phyloP scores from a whole-genome alignment of 2,888 invertebrate species.

The Drosophila borborema region DNA sequence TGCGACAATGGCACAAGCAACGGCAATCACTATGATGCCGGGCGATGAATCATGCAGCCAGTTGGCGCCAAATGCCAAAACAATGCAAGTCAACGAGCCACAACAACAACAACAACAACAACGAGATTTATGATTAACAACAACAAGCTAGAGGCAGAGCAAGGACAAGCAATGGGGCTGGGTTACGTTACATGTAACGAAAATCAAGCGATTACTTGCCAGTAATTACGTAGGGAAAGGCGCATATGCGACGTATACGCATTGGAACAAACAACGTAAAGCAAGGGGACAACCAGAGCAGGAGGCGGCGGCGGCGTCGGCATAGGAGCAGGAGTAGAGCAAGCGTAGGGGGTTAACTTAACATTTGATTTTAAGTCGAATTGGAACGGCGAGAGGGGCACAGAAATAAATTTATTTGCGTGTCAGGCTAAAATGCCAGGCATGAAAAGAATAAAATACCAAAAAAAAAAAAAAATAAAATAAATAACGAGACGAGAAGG shows the following conservation, averaged over 20 bases:
- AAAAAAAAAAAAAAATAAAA: conserved; percentile 11
- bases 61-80: conserved; percentile 77
- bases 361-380: conserved; percentile 35
- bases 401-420: conserved; percentile 68
- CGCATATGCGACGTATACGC: conserved; percentile 59
- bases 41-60: conserved; percentile 74
- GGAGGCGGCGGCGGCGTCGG: too few species aligned
- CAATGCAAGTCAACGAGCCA: conserved; percentile 62
- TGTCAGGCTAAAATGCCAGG: conserved; percentile 64
- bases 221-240: conserved; percentile 62
- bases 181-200: conserved; percentile 33
- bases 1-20: conserved; percentile 32
- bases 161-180: not conserved
- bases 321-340: not conserved
- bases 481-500: not conserved
- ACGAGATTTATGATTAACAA: conserved; percentile 65
- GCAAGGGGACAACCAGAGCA: not conserved
- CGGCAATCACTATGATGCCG: conserved; percentile 28
- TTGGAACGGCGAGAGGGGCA: not conserved
- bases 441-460: conserved; percentile 62
- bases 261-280: conserved; percentile 36
- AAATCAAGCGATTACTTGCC: conserved; percentile 62
- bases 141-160: conserved; percentile 23
- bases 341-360: not conserved
- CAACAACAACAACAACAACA: conserved; percentile 23